These are phyloP conservation scores for Cromileptes altivelis DNA, from an alignment of 2,113 vertebrate genomes.

Conservation along the genomic window DNA sequence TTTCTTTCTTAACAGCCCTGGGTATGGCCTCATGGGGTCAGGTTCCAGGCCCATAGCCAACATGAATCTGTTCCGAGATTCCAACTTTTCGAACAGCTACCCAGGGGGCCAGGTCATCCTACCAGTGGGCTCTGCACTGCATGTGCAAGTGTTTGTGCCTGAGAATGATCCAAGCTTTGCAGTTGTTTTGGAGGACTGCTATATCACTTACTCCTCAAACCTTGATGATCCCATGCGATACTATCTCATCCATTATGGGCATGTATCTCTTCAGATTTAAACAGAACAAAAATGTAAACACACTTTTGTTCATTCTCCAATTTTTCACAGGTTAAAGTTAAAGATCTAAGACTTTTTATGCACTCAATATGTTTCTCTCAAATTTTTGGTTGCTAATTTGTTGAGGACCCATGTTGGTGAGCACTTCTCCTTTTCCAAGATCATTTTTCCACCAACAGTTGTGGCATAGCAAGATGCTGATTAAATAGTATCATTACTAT, in stretches of 20 bases:
- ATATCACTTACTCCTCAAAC: not conserved
- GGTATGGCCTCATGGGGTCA: constrained; percentile 30
- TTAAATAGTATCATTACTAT: no score
- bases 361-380: no score
- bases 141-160: not conserved
- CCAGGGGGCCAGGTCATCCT: not conserved
- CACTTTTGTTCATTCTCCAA: no score
- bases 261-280: not conserved
- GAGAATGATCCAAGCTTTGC: not conserved
- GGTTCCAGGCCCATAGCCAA: not conserved
- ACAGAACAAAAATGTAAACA: no score
- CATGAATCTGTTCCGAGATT: not conserved
- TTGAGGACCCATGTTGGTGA: no score
- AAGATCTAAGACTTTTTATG: no score
- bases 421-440: no score
- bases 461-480: no score
- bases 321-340: no score
- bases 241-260: not conserved
- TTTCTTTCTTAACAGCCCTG: constrained; percentile 25
- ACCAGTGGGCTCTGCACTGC: not conserved
- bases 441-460: no score
- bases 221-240: not conserved
- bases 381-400: no score
- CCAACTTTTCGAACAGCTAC: not conserved
- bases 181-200: not conserved